These are phyloP conservation scores for Nephrotoma guestfalica DNA, from an alignment of 2,888 invertebrate species.

Conservation along the genomic window DNA sequence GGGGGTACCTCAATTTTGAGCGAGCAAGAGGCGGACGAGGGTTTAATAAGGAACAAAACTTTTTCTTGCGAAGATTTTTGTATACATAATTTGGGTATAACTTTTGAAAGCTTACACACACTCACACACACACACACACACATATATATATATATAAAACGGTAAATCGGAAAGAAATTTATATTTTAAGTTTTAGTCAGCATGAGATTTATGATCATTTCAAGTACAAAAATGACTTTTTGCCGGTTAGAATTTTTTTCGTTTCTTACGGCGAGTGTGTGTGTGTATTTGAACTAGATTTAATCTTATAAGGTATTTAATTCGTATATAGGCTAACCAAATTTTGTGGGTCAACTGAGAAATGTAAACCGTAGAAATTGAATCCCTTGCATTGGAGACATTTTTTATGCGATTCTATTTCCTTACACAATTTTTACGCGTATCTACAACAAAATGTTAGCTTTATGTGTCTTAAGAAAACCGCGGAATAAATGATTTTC, in stretches of 20 bases:
- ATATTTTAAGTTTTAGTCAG: not conserved
- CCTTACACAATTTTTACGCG: too few species aligned
- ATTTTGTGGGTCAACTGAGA: too few species aligned
- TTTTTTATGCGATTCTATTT: too few species aligned
- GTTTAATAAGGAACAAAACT: not conserved
- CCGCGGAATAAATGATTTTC: not conserved
- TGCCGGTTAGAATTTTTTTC: not conserved
- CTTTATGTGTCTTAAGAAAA: not conserved
- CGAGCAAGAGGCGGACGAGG: not conserved
- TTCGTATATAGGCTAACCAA: not conserved
- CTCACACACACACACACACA: not conserved
- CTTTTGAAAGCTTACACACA: not conserved
- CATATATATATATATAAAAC: not conserved
- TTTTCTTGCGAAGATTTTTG: not conserved
- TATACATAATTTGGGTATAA: not conserved
- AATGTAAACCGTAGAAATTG: too few species aligned
- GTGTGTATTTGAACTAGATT: not conserved
- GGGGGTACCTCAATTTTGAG: not conserved
- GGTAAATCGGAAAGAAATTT: not conserved
- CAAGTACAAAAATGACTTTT: not conserved
- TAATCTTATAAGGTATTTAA: not conserved
- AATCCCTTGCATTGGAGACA: too few species aligned
- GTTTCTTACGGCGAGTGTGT: not conserved
- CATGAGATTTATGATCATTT: not conserved
- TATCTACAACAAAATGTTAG: too few species aligned